These are phyloP conservation scores for Drosophila hydei DNA, from an alignment of 1,140 invertebrate species.

Conservation along the genomic window DNA sequence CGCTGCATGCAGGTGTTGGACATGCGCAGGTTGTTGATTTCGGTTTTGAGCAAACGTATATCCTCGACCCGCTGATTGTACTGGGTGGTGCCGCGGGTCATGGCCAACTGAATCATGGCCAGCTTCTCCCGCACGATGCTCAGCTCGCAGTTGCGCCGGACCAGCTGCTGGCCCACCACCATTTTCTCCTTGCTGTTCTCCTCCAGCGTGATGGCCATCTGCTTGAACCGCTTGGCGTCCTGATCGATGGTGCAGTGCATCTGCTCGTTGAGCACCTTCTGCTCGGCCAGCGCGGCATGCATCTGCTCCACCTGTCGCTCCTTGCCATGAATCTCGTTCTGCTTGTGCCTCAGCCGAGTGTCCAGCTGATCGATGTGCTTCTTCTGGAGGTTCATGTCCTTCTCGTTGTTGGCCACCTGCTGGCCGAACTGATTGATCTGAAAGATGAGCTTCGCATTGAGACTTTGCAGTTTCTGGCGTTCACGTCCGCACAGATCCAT, in stretches of 20 bases:
- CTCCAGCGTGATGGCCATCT: slow-evolving; percentile 87
- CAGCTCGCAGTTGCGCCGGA: slow-evolving; percentile 90
- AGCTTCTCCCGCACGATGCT: slow-evolving; percentile 89
- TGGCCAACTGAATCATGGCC: slow-evolving; percentile 87
- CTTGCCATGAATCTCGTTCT: slow-evolving; percentile 84
- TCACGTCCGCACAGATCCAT: slow-evolving; percentile 86
- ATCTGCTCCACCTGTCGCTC: slow-evolving; percentile 81
- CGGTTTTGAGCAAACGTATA: slow-evolving; percentile 89
- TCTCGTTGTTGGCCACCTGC: slow-evolving; percentile 43
- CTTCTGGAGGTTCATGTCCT: slow-evolving; percentile 25
- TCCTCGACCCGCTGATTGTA: slow-evolving; percentile 90
- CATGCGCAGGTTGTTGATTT: slow-evolving; percentile 88
- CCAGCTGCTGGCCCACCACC: slow-evolving; percentile 89
- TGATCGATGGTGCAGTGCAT: slow-evolving; percentile 77
- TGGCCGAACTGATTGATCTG: slow-evolving; percentile 58
- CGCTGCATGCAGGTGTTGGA: slow-evolving; percentile 87
- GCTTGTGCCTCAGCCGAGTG: slow-evolving; percentile 88
- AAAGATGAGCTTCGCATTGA: slow-evolving; percentile 84
- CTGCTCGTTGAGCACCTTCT: slow-evolving; percentile 85
- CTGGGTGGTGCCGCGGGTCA: slow-evolving; percentile 87
- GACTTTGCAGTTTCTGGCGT: slow-evolving; percentile 86
- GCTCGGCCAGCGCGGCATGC: slow-evolving; percentile 85
- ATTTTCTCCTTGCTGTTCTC: slow-evolving; percentile 87
- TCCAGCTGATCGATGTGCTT: slow-evolving; percentile 86
- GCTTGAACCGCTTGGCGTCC: slow-evolving; percentile 85